These are phyloP conservation scores for Drosophila mimica DNA, from an alignment of 2,888 invertebrate species.

Conservation along the genomic window DNA sequence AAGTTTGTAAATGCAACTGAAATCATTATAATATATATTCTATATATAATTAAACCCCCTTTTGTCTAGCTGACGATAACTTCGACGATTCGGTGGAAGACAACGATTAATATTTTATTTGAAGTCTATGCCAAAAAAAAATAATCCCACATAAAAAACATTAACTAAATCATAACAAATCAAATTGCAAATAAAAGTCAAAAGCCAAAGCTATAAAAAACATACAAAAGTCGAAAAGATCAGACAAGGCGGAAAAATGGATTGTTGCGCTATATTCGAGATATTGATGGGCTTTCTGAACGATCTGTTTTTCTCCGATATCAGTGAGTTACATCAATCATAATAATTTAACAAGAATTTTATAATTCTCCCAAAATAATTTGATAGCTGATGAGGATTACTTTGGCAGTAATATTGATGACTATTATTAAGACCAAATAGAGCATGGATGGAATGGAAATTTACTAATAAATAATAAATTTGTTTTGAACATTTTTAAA, in stretches of 20 bases:
- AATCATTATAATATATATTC: not conserved
- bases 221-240: not conserved
- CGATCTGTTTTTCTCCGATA: constrained; percentile 61
- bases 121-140: not conserved
- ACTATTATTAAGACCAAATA: constrained; percentile 27
- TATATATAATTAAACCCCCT: not conserved
- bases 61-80: constrained; percentile 30
- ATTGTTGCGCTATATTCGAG: constrained; percentile 56
- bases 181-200: not conserved
- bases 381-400: constrained; percentile 58
- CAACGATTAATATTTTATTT: not conserved
- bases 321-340: constrained; percentile 35
- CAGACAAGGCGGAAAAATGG: constrained; percentile 28
- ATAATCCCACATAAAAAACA: constrained; percentile 1
- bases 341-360: not conserved
- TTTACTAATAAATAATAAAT: constrained; percentile 44
- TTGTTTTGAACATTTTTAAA: constrained; percentile 41
- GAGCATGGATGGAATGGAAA: constrained; percentile 21
- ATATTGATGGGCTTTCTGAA: constrained; percentile 54
- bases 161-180: constrained; percentile 18
- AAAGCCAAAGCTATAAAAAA: constrained; percentile 5
- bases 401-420: constrained; percentile 46
- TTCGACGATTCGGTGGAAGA: constrained; percentile 26
- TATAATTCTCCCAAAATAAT: not conserved
- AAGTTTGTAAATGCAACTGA: constrained; percentile 31